These are phyloP conservation scores for Drosophila trapezifrons DNA, from an alignment of 1,140 invertebrate species.

Conservation along the genomic window DNA sequence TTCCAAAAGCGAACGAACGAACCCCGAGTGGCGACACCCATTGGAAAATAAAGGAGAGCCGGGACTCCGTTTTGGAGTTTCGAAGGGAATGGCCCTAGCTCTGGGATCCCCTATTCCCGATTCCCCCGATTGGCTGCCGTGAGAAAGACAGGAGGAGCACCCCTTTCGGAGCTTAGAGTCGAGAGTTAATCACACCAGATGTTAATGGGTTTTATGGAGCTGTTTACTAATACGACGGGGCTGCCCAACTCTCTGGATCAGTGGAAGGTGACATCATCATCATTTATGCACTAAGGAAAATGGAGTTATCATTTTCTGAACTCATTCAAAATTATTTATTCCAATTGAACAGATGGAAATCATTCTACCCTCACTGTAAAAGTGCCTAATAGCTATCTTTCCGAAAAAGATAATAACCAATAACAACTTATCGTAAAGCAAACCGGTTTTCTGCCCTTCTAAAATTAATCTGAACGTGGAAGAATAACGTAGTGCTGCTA, in stretches of 20 bases:
- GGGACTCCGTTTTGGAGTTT: slow-evolving; percentile 22
- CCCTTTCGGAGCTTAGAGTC: slow-evolving; percentile 56
- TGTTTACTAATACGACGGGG: slow-evolving; percentile 62
- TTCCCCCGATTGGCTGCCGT: slow-evolving; percentile 70
- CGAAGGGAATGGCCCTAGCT: slow-evolving; percentile 16
- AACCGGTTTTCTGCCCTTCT: too few relatives aligned
- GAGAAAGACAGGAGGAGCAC: slow-evolving; percentile 66
- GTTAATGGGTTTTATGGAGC: slow-evolving; percentile 82
- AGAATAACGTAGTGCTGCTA: too few relatives aligned
- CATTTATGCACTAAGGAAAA: slow-evolving; percentile 10
- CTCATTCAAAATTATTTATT: too few relatives aligned
- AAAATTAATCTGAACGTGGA: too few relatives aligned
- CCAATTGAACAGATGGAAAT: too few relatives aligned
- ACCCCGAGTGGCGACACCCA: slow-evolving; percentile 65
- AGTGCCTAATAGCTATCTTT: too few relatives aligned
- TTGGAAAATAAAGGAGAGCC: slow-evolving; percentile 14
- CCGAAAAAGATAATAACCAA: too few relatives aligned
- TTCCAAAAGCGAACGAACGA: slow-evolving; percentile 77
- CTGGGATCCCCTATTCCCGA: slow-evolving; percentile 30
- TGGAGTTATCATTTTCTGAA: neutral
- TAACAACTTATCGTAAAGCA: too few relatives aligned
- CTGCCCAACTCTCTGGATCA: neutral
- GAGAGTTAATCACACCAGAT: slow-evolving; percentile 83
- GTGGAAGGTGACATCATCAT: slow-evolving; percentile 76
- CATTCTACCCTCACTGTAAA: too few relatives aligned